Base-by-base conservation (phyloP, 2,888 invertebrate species). In the Troilus luridus region DNA sequence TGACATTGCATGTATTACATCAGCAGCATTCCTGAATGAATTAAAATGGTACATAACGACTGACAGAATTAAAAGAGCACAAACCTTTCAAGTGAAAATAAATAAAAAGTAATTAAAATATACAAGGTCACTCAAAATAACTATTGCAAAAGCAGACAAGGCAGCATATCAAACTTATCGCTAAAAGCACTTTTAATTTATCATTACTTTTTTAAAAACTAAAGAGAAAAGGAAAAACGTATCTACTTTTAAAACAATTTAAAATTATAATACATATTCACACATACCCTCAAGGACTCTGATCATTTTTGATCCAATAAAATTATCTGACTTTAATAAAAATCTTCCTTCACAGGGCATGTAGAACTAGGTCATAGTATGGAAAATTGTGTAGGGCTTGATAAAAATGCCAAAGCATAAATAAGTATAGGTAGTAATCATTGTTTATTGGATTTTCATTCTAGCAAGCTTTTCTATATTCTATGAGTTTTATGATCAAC, bases 51-150 rank as follows among this genome's bases (percentile, higher is more conserved):
- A 54, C 11, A 77, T 54, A 56, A 19, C 41, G 17, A 19, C 17
- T 8, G 41, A 17, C 72, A 77, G 72, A 17, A 77, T 17, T 24
- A 67, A 24, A 12, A 12, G 14, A 77, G 9, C 8, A 54, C 67
- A 85, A 85, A 85, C 0, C 1, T 54, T 81, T 81, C 11, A 85
- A 85, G n/a, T 56, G 17, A 10, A 85, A 85, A 85, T 21, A 58
- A n/a, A 56, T 58, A 56, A 85, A 85, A 56, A 85, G 56, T 12
- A 85, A 85, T 58, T 85, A 54, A 85, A 85, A 85, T 54, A 85
- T 56, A 85, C 85, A 85, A 85, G 85, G 85, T 85, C 85, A 85
- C n/a, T 85, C 5, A 85, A 85, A 85, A 85, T 85, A 85, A 85
- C 85, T 85, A n/a, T 56, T 85, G 85, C 56, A 58, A 85, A 56